Evolutionary conservation across 2,888 invertebrate species (phyloP).

Genomic region (Crepidodera aurea): DNA sequence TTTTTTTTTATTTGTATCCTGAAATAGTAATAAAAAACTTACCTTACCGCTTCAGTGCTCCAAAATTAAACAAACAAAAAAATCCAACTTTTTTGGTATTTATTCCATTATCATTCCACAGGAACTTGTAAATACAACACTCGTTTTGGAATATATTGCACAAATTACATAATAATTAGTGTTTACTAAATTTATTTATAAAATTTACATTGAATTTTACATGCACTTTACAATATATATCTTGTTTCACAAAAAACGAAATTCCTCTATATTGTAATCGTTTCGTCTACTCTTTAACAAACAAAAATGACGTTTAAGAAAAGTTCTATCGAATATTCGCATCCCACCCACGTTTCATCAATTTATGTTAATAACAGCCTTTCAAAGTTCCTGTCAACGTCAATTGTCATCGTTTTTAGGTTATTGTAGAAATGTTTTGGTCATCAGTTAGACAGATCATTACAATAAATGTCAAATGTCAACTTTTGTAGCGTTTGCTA

Average conservation of each 20-base stretch:
- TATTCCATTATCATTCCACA: conserved; percentile 20
- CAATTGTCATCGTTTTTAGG: too few species aligned
- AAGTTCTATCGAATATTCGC: not conserved
- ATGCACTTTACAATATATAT: conserved; percentile 35
- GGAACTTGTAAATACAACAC: conserved; percentile 11
- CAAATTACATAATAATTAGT: conserved; percentile 24
- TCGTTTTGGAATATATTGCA: conserved; percentile 22
- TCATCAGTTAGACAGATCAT: too few species aligned
- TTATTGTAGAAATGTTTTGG: too few species aligned
- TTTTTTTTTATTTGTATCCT: too few species aligned
- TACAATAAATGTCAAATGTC: too few species aligned
- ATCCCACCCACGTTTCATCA: not conserved
- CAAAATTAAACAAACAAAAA: conserved; percentile 4
- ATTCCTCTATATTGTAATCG: conserved; percentile 6
- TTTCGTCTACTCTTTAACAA: conserved; percentile 11
- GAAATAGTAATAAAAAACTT: too few species aligned
- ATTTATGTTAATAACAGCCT: too few species aligned
- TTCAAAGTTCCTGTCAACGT: too few species aligned
- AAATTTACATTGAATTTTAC: conserved; percentile 45
- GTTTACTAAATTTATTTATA: conserved; percentile 37
- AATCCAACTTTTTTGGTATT: not conserved
- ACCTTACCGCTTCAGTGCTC: too few species aligned
- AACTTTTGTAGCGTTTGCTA: too few species aligned
- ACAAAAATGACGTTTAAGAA: conserved; percentile 13
- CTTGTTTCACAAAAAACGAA: conserved; percentile 10